Evolutionary conservation across 2,113 vertebrate species (phyloP).

Genomic region (Hemichromis elongatus): DNA sequence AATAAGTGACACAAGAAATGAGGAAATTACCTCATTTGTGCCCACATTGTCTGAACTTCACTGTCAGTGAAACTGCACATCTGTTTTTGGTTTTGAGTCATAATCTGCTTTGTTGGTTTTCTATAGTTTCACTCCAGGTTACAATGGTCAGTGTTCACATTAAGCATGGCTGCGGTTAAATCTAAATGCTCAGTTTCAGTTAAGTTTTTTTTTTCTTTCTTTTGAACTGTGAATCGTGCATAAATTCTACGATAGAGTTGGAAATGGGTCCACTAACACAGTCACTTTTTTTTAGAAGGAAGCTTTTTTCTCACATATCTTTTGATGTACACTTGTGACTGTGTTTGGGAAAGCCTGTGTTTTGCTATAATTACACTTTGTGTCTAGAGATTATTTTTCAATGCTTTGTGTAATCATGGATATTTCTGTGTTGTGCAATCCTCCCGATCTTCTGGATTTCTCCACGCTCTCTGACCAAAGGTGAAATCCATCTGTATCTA

Average conservation of each 20-base stretch:
- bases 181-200: too few relatives aligned
- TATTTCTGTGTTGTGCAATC: conserved; percentile 14
- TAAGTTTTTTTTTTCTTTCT: background rate
- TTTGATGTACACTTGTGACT: background rate
- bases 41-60: background rate
- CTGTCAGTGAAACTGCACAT: too few relatives aligned
- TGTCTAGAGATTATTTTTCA: background rate
- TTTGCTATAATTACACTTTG: background rate
- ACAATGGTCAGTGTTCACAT: background rate
- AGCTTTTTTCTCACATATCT: background rate
- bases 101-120: background rate
- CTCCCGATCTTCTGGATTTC: background rate
- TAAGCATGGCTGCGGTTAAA: background rate
- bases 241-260: background rate
- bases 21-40: background rate
- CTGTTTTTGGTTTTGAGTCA: background rate
- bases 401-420: conserved; percentile 2
- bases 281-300: background rate
- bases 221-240: background rate
- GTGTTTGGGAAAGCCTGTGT: background rate
- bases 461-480: background rate
- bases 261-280: background rate
- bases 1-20: background rate
- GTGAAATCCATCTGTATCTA: background rate
- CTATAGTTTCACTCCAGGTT: background rate